These are phyloP conservation scores for Sternarchorhynchus goeldii DNA, from an alignment of 2,797 vertebrate species.

Conservation along the genomic window DNA sequence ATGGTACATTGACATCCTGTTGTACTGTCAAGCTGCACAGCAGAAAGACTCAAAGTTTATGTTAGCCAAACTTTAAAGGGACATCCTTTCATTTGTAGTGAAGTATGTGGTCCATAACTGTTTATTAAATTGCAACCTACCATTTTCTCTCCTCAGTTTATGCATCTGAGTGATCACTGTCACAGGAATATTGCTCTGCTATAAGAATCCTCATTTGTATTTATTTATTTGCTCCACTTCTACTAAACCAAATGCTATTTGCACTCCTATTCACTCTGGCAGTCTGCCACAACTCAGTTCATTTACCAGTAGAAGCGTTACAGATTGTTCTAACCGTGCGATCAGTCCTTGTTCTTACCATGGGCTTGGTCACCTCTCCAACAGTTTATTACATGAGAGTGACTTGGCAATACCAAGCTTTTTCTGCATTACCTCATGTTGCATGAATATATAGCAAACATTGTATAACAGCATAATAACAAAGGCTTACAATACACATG, in stretches of 20 bases:
- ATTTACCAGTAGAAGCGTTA: slow-evolving; percentile 77
- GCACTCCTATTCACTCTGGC: slow-evolving; percentile 68
- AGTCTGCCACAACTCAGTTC: slow-evolving; percentile 74
- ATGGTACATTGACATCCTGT: neutral
- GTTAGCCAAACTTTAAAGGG: slow-evolving; percentile 15
- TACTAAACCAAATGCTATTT: slow-evolving; percentile 70
- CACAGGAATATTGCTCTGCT: slow-evolving; percentile 52
- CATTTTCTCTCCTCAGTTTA: neutral
- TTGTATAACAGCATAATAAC: no score
- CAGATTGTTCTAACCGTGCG: slow-evolving; percentile 67
- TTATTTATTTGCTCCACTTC: slow-evolving; percentile 68
- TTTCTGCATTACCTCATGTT: no score
- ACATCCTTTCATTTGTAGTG: slow-evolving; percentile 9
- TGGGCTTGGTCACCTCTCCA: slow-evolving; percentile 67
- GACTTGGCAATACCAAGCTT: neutral
- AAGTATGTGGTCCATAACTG: slow-evolving; percentile 18
- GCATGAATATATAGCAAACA: no score
- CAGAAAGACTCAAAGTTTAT: slow-evolving; percentile 7
- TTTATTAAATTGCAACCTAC: slow-evolving; percentile 7
- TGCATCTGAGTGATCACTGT: slow-evolving; percentile 12
- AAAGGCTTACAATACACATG: no score
- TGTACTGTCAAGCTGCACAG: slow-evolving; percentile 4
- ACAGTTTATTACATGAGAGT: slow-evolving; percentile 69
- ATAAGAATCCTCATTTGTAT: slow-evolving; percentile 55
- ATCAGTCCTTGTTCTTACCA: slow-evolving; percentile 75